Base-by-base conservation (phyloP, 2,888 invertebrate species). In the Chrysolina haemoptera region DNA sequence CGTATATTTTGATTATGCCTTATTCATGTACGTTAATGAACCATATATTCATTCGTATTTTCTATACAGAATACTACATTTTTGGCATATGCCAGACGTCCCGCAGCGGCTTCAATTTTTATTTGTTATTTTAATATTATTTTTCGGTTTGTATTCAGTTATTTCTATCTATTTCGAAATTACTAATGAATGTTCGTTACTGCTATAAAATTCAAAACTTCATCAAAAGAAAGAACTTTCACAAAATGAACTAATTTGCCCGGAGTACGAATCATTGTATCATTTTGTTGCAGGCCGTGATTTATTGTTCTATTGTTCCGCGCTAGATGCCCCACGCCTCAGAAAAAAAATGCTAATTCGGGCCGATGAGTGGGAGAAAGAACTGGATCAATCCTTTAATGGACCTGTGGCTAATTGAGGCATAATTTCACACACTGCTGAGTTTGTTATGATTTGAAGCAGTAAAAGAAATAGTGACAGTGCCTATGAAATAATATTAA, bases 321-420 rank as follows among this genome's bases (percentile, higher is more conserved):
- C 46, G n/a, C 43, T 55, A 43, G 59, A 50, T 68, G 74, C 74
- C 75, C 77, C 71, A 76, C 77, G 68, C 71, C 63, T 66, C 8
- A 43, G 41, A 69, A 40, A 74, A 55, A 62, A 71, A 62, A n/a
- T 59, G 71, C 50, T 67, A 46, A 64, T 67, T 73, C 35, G 40
- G 62, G 53, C 20, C 71, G 59, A 16, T 62, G 63, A 68, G 79
- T 77, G 75, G 77, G 77, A 71, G 77, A 76, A 70, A 72, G 71
- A 79, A 77, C 75, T 79, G 76, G 77, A 79, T 77, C 77, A 79
- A 65, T 68, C 73, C 70, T 68, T 64, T 73, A 65, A 76, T 70
- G 76, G 74, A 35, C 59, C 62, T 50, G 59, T 71, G 35, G 59
- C 35, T 59, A 59, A 59, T 59, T 59, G 59, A 59, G 16, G 59